phyloP scores from a whole-genome alignment of 2,888 invertebrate genomes.

The Hofmannophila pseudospretella region DNA sequence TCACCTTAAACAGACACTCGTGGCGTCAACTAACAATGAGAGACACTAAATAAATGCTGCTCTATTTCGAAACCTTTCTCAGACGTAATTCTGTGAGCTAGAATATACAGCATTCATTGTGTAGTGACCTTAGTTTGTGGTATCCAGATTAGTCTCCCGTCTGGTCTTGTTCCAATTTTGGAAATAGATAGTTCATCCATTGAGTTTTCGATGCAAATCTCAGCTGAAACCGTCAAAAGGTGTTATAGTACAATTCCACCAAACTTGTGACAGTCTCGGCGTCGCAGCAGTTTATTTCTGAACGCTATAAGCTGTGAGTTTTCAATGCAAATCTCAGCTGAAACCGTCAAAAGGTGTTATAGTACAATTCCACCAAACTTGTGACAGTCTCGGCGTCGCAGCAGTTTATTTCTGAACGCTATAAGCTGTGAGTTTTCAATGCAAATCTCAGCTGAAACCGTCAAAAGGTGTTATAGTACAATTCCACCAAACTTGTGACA shows the following conservation, averaged over 20 bases:
- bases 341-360: neutral
- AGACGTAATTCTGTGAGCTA: too few species aligned
- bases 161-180: too few species aligned
- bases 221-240: neutral
- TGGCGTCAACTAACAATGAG: neutral
- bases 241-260: neutral
- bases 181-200: too few species aligned
- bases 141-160: too few species aligned
- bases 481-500: neutral
- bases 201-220: too few species aligned
- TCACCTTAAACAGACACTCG: conserved; percentile 1
- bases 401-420: conserved; percentile 19
- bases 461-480: neutral
- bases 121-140: too few species aligned
- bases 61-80: too few species aligned
- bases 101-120: too few species aligned
- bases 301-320: conserved; percentile 33
- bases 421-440: conserved; percentile 52
- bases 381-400: conserved; percentile 2
- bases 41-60: too few species aligned
- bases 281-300: conserved; percentile 19
- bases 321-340: too few species aligned
- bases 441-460: too few species aligned
- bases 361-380: neutral
- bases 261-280: neutral